Evolutionary conservation across 2,888 invertebrate genomes (phyloP).

Genomic region (Euzetes globulus): DNA sequence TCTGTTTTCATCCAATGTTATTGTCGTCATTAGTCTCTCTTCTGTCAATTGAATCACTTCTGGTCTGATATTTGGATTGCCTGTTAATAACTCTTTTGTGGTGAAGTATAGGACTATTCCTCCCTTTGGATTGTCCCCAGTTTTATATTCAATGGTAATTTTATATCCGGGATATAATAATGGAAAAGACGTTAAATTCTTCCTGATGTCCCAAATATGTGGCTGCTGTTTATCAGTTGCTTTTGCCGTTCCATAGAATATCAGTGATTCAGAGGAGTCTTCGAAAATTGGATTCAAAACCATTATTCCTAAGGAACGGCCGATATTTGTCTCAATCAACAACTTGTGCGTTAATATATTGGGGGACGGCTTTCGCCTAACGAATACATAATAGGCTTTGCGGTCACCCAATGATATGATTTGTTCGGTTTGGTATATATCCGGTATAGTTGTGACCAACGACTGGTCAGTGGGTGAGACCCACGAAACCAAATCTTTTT

Average conservation of each 20-base stretch:
- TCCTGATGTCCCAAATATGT: constrained; percentile 61
- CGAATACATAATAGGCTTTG: constrained; percentile 49
- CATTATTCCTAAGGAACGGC: constrained; percentile 63
- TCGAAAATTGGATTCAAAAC: constrained; percentile 82
- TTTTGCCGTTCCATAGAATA: constrained; percentile 52
- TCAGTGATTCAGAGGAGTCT: constrained; percentile 73
- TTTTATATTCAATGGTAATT: constrained; percentile 67
- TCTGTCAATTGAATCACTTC: constrained; percentile 24
- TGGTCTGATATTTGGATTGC: constrained; percentile 15
- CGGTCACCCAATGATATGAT: constrained; percentile 50
- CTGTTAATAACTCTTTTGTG: constrained; percentile 32
- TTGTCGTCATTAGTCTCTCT: constrained; percentile 35
- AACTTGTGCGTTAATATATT: constrained; percentile 23
- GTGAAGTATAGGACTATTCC: constrained; percentile 71
- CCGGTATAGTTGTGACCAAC: background rate
- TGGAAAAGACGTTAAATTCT: constrained; percentile 73
- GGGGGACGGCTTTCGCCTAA: constrained; percentile 21
- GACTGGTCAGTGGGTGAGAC: constrained; percentile 52
- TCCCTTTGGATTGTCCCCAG: constrained; percentile 69
- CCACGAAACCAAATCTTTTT: constrained; percentile 88
- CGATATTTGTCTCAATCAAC: constrained; percentile 38
- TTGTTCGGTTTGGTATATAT: background rate
- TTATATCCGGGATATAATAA: constrained; percentile 53
- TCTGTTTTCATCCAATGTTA: constrained; percentile 23
- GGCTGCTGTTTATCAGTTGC: constrained; percentile 49